Conservation (phyloP, 1,140 invertebrate species). For the Diplogasteroides magnus region DNA sequence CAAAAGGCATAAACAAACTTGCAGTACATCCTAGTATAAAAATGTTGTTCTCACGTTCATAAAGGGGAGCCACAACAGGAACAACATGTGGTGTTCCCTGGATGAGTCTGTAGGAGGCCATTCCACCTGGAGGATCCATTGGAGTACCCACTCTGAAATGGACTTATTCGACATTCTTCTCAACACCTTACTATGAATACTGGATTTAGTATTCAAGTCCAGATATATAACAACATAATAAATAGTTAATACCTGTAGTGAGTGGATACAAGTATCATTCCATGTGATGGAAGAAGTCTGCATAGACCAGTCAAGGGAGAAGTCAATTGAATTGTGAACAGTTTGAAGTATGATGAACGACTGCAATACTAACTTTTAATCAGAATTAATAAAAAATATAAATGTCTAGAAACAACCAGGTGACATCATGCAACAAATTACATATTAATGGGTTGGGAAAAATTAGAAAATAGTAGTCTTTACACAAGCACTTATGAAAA, state of each 20-base stretch:
- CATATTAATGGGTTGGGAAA: not conserved
- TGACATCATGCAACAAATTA: too few species aligned
- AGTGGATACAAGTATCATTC: not conserved
- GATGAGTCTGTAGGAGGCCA: not conserved
- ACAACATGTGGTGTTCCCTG: not conserved
- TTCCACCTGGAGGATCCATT: not conserved
- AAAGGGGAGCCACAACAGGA: not conserved
- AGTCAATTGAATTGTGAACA: not conserved
- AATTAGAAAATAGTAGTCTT: not conserved
- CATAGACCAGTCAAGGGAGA: not conserved
- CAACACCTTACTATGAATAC: too few species aligned
- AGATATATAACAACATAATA: not conserved
- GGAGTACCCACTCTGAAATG: too few species aligned
- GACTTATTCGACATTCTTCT: too few species aligned
- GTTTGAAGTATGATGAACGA: not conserved
- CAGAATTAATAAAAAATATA: not conserved
- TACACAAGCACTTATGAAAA: not conserved
- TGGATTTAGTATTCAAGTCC: too few species aligned
- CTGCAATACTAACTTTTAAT: too few species aligned
- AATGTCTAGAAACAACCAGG: too few species aligned
- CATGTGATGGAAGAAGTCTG: not conserved
- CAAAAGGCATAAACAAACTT: too few species aligned
- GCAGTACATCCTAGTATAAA: too few species aligned
- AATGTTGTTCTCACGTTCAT: not conserved
- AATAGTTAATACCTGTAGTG: not conserved